Evolutionary conservation across 2,113 vertebrate genomes (phyloP), one percentile per base, ranked within the genome.

Genomic region (Sinocyclocheilus rhinocerous): DNA sequence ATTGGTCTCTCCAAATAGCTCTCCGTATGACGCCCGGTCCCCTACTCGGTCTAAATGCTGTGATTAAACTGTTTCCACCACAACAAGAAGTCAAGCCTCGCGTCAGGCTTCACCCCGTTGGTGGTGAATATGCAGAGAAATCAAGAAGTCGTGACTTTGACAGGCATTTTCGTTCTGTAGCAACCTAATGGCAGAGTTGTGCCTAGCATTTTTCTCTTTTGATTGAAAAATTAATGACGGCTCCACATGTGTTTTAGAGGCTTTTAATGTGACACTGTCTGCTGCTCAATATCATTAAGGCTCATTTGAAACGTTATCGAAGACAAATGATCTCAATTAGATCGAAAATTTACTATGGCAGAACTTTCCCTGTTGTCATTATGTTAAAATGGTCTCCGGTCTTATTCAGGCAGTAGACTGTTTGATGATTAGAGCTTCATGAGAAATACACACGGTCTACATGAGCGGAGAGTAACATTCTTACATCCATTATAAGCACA

Each of bases 1-100:
- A 89, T 91, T 69, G 87, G 81, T 90, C 90, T 88, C 87, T 88
- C 84, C 86, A 84, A 86, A 86, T 86, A 87, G 84, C 87, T 86
- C 86, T 52, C 87, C 6, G 73, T 86, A 59, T 88, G 85, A 90
- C 52, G 73, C 75, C 86, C 42, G 75, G 55, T 73, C 48, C 86
- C 83, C 86, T 78, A 78, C 86, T 70, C 80, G 24, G 81, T 24
- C 78, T 88, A 88, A 88, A 88, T 75, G 75, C 87, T 85, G 83
- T 85, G 87, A 88, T 90, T 90, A 87, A 86, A 87, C 83, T 69
- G 85, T 85, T 90, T 88, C 73, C 85, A 84, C 72, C 87, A 77
- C 87, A 78, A 88, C 85, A 84, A 80, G 85, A 84, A 86, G 52
- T 87, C 87, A 82, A 48, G 65, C 78, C 80, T 86, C 79, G 24